Conservation (phyloP, 1,140 invertebrate genomes). For the Epicauta chinensis region DNA sequence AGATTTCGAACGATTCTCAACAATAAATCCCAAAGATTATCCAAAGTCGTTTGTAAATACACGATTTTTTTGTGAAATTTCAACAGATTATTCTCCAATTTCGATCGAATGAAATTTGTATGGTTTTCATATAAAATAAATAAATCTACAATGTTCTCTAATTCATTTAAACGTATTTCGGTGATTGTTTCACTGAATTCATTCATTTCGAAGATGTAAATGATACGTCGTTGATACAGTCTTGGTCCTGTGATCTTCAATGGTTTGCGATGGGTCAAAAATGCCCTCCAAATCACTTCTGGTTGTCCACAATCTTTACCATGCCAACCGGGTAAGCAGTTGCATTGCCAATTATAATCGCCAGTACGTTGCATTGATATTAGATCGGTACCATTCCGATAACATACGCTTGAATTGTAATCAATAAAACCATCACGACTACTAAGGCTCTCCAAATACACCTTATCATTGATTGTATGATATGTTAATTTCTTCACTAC, state of each 20-base stretch:
- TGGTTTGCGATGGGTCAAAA: constrained; percentile 50
- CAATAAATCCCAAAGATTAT: constrained; percentile 44
- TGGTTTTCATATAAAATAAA: constrained; percentile 54
- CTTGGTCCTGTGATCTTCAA: constrained; percentile 45
- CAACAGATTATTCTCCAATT: constrained; percentile 38
- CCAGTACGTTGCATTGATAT: constrained; percentile 38
- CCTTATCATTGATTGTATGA: constrained; percentile 39
- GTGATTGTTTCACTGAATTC: constrained; percentile 50
- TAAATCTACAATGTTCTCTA: constrained; percentile 55
- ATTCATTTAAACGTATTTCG: constrained; percentile 54
- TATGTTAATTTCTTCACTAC: constrained; percentile 29
- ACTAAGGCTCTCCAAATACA: constrained; percentile 40
- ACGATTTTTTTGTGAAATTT: constrained; percentile 51
- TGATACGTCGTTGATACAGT: constrained; percentile 45
- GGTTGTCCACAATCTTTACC: constrained; percentile 59
- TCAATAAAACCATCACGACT: constrained; percentile 43
- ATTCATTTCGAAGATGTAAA: constrained; percentile 53
- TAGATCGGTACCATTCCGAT: constrained; percentile 48
- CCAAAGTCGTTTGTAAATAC: constrained; percentile 45
- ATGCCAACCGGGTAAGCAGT: constrained; percentile 55
- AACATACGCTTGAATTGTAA: constrained; percentile 51
- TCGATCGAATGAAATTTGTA: constrained; percentile 30
- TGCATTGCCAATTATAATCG: constrained; percentile 44
- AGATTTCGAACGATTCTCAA: constrained; percentile 45
- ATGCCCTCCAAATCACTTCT: constrained; percentile 58